Conservation (phyloP, 2,113 vertebrate species). For the Otocyon megalotis region DNA sequence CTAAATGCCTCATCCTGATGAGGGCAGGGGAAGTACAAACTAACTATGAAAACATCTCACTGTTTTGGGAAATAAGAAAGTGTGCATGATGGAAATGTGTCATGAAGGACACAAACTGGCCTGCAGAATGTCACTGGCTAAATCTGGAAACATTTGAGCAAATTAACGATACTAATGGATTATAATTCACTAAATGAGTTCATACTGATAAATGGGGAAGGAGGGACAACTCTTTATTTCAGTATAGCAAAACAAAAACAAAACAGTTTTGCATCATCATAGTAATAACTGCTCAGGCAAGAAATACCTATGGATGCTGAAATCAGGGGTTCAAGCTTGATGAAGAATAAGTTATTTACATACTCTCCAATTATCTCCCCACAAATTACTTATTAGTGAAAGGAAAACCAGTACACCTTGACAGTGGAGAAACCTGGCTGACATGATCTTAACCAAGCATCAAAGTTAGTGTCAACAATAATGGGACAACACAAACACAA, state of each 20-base stretch:
- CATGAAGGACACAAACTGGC: neutral
- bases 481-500: neutral
- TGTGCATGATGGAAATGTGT: neutral
- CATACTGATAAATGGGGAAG: neutral
- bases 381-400: neutral
- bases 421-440: neutral
- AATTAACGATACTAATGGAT: neutral
- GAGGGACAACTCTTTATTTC: neutral
- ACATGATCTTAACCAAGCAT: neutral
- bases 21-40: neutral
- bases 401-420: neutral
- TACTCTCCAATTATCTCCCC: neutral
- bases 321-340: neutral
- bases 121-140: neutral
- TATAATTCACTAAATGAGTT: neutral
- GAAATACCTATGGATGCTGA: neutral
- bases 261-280: neutral
- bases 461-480: neutral
- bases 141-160: neutral
- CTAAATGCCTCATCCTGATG: neutral
- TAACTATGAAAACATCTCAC: neutral
- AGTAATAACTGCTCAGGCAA: neutral
- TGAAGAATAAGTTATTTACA: neutral
- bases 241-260: neutral
- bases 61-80: neutral